phyloP scores from a whole-genome alignment of 1,140 invertebrate species.

The Homarus americanus region DNA sequence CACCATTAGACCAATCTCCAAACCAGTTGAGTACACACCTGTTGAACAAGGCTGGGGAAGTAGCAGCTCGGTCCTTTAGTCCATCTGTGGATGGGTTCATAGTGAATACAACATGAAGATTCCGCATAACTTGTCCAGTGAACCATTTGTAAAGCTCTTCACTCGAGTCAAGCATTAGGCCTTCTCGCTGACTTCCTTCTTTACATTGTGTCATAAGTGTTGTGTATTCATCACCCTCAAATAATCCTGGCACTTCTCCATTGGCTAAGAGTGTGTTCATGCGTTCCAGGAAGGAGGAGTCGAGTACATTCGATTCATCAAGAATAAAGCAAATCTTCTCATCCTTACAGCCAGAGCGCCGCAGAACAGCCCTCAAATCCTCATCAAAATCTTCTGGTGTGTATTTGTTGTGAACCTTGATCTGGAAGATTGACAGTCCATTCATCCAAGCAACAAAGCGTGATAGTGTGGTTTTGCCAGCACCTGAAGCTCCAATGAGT shows the following conservation, averaged over 20 bases:
- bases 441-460: conserved; percentile 99
- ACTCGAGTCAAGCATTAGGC: conserved; percentile 98
- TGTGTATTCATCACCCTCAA: conserved; percentile 93
- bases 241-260: conserved; percentile 95
- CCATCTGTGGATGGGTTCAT: conserved; percentile 99
- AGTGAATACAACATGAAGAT: conserved; percentile 99
- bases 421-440: conserved; percentile 98
- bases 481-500: conserved; percentile 97
- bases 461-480: conserved; percentile 99
- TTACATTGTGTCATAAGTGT: conserved; percentile 99
- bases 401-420: conserved; percentile 99
- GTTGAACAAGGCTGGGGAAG: conserved; percentile 99
- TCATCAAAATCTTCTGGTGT: conserved; percentile 99
- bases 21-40: conserved; percentile 99
- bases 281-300: conserved; percentile 98
- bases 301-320: conserved; percentile 99
- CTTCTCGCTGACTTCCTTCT: conserved; percentile 98
- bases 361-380: conserved; percentile 94
- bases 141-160: conserved; percentile 99
- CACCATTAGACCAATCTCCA: conserved; percentile 99
- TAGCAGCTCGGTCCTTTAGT: conserved; percentile 97
- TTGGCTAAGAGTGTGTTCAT: conserved; percentile 99
- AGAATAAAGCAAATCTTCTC: conserved; percentile 99
- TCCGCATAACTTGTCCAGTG: conserved; percentile 96
- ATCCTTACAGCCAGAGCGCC: conserved; percentile 97